phyloP scores from a whole-genome alignment of 2,113 vertebrate genomes.

The Nesoenas mayeri region DNA sequence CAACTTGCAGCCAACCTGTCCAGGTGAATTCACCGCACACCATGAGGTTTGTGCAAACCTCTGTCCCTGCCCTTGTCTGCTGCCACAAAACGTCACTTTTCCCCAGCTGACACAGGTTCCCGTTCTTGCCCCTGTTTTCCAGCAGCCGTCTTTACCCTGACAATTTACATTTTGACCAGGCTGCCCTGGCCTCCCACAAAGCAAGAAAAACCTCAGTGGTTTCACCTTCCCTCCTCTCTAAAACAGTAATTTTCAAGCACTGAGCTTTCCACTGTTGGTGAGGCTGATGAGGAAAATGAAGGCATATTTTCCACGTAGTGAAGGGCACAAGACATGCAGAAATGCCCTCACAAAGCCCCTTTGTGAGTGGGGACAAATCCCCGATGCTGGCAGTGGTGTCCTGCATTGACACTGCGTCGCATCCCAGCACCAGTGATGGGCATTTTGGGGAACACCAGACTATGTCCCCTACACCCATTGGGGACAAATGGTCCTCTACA shows the following conservation, averaged over 20 bases:
- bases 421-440: accelerated
- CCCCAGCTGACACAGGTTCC: no score
- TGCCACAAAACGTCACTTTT: accelerated
- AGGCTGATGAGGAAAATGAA: neutral
- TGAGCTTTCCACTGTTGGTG: neutral
- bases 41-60: accelerated
- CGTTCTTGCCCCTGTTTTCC: neutral
- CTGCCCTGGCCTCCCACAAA: neutral
- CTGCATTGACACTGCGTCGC: accelerated
- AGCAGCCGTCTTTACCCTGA: neutral
- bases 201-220: no score
- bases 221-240: no score
- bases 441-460: accelerated
- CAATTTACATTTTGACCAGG: no score
- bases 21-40: no score
- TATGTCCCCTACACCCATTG: neutral
- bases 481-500: accelerated
- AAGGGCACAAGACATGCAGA: neutral
- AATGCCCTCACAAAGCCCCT: no score
- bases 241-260: accelerated
- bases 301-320: accelerated
- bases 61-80: no score
- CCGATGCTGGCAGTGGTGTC: neutral
- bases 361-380: neutral
- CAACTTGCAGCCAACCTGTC: no score